Evolutionary conservation across 1,140 invertebrate genomes (phyloP).

Genomic region (Acromyrmex heyeri): DNA sequence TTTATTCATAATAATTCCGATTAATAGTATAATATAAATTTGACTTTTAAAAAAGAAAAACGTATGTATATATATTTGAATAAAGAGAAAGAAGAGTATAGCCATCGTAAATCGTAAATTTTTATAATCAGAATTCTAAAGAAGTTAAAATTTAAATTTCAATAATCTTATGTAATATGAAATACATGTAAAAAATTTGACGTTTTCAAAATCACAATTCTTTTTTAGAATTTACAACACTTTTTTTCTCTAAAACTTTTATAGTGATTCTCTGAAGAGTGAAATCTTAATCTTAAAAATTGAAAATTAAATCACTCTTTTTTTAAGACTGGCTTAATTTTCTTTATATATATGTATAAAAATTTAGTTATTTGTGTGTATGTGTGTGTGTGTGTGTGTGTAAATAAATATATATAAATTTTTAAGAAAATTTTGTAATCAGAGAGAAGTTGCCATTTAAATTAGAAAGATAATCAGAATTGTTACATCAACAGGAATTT

Average conservation of each 20-base stretch:
- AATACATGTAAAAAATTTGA: not conserved
- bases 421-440: not conserved
- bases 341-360: no score
- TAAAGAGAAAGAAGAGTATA: not conserved
- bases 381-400: no score
- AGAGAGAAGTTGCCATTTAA: not conserved
- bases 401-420: not conserved
- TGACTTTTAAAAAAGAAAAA: not conserved
- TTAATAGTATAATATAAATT: not conserved
- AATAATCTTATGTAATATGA: no score
- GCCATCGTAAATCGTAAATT: not conserved
- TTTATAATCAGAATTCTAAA: not conserved
- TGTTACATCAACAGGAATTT: conserved; percentile 82
- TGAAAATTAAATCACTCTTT: no score
- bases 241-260: not conserved
- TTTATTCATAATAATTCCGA: not conserved
- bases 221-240: not conserved
- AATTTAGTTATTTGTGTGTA: no score
- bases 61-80: not conserved
- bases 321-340: no score
- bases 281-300: no score
- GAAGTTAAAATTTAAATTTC: not conserved
- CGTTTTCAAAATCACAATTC: not conserved
- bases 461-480: conserved; percentile 21
- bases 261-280: no score